Percentiles rank a stretch among this genome's conserved stretches.
These are phyloP conservation scores for Acrossocheilus fasciatus DNA, from an alignment of 2,797 vertebrate genomes.

Conservation along the genomic window DNA sequence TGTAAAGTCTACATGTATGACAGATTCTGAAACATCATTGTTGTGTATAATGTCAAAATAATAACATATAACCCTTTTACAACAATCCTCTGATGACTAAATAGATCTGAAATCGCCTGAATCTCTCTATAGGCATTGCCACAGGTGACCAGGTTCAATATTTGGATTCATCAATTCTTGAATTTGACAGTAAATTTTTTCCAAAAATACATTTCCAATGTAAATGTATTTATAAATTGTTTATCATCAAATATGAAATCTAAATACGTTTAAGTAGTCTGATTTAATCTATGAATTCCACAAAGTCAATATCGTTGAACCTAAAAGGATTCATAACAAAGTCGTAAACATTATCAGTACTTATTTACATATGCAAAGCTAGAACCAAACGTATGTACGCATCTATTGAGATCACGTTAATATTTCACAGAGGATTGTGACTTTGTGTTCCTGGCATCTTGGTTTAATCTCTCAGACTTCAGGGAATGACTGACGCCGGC, in stretches of 20 bases:
- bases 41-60: neutral
- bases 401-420: neutral
- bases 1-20: neutral
- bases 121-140: neutral
- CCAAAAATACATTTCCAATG: neutral
- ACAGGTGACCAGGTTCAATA: neutral
- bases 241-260: neutral
- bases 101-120: neutral
- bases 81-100: neutral
- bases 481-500: neutral
- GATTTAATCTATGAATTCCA: neutral
- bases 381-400: no score
- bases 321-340: neutral
- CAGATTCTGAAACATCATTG: neutral
- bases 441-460: neutral
- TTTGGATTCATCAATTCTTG: neutral
- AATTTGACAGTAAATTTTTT: neutral
- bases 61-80: neutral
- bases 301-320: neutral
- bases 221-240: neutral
- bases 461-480: constrained; percentile 33
- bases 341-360: neutral
- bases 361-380: neutral
- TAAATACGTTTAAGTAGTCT: neutral
- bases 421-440: neutral